Base-by-base conservation (phyloP, 2,113 vertebrate species). In the Penelope pileata region DNA sequence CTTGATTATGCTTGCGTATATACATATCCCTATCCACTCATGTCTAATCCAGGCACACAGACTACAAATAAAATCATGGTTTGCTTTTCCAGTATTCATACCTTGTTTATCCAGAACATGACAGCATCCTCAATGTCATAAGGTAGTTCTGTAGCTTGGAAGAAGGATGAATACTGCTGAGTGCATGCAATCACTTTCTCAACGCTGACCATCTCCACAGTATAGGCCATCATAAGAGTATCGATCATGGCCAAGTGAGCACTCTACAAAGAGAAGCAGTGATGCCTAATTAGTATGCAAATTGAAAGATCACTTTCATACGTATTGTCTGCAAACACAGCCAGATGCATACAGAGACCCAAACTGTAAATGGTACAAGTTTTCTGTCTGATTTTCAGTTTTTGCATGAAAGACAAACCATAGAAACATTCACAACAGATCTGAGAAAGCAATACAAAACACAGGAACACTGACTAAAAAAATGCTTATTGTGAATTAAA, bases 101-200 rank as follows among this genome's bases (percentile, higher is more conserved):
- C 99, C 99, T 99, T 99, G 94, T 99, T 99, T 93, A 99, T 99
- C 99, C 99, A 99, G 96, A 98, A 99, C 96, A 98, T 98, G 89
- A 99, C 97, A 14, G 98, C 98, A 72, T 99, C 99, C 94, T 99
- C 99, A 4, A 99, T 99, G 96, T 99, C 99, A 48, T 99, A 99
- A 26, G 99, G 99, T 7, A 98, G 95, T 62, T 99, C 99, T 21
- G 98, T 96, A 67, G 99, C 98, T 64, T 98, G 97, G 78, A 98
- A 97, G 91, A 98, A 97, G 38, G 98, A 95, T 12, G 98, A 98
- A 96, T 99, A 99, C 96, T 98, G 98, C 83, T 98, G 98, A 51
- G 99, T 96, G 76, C 99, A 99, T 0, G 97, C 95, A 60, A 99
- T 98, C 83, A 99, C 99, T 77, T 99, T 99, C 93, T 99, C 99